phyloP scores from a whole-genome alignment of 2,113 vertebrate species.

The Corydoras maculifer region DNA sequence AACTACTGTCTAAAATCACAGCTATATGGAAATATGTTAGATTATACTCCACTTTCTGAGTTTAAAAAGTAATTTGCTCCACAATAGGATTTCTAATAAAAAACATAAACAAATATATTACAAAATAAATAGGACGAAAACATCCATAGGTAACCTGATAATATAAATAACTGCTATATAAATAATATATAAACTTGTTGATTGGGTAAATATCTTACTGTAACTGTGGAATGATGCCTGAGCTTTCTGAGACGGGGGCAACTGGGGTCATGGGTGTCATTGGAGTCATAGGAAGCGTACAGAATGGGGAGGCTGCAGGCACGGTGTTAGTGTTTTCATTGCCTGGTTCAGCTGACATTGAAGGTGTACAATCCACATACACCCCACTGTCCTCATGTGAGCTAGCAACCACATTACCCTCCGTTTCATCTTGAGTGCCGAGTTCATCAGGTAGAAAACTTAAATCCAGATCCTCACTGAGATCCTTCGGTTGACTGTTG shows the following conservation, averaged over 20 bases:
- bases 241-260: conserved; percentile 74
- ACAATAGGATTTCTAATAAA: too few relatives aligned
- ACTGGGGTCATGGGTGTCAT: conserved; percentile 82
- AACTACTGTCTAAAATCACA: too few relatives aligned
- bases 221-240: conserved; percentile 85
- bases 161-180: too few relatives aligned
- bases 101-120: too few relatives aligned
- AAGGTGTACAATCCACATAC: conserved; percentile 35
- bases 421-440: conserved; percentile 52
- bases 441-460: conserved; percentile 88
- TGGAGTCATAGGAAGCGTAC: conserved; percentile 64
- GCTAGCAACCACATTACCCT: neutral
- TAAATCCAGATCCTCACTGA: conserved; percentile 72
- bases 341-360: conserved; percentile 21
- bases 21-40: too few relatives aligned
- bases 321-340: conserved; percentile 31
- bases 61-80: too few relatives aligned
- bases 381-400: conserved; percentile 49
- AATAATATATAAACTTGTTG: neutral
- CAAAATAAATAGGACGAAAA: too few relatives aligned
- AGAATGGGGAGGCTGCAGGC: conserved; percentile 43
- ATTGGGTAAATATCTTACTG: conserved; percentile 68
- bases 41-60: too few relatives aligned
- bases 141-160: too few relatives aligned
- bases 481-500: conserved; percentile 52